Base-by-base conservation (phyloP, 2,797 vertebrate genomes). In the Rhinella marina region DNA sequence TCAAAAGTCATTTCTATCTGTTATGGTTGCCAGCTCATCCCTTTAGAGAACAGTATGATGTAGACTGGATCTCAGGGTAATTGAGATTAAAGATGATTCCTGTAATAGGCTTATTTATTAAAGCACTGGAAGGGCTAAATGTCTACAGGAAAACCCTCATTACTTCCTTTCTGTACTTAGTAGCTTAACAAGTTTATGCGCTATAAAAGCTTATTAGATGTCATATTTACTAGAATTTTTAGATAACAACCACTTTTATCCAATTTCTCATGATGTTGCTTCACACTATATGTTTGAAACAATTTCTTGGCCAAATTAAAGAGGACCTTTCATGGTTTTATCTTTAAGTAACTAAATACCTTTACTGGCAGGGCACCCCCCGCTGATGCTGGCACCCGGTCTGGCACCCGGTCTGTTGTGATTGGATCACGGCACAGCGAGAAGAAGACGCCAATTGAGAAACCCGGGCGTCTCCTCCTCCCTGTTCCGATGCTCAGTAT, bases 1-100 rank as follows among this genome's bases (percentile, higher is more conserved):
- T 76, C 9, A 50, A 52, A 29, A 72, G 48, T n/a, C 3, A 52
- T 52, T 76, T 76, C 10, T 76, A 9, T 73, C 8, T 16, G 48
- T 12, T 52, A 52, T 76, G 73, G 48, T 52, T 23, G 48, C 21
- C 48, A 16, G 4, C 73, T 52, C 41, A 25, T 76, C 73, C 41
- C 48, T 76, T 52, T 50, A 50, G n/a, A 75, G 72, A 75, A 48
- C 70, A 48, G 32, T 73, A 17, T 29, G 68, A 70, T 29, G 27
- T 70, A 19, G 14, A 70, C 27, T 23, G 32, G 32, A 50, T 75
- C 32, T 50, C 32, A 48, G 72, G 32, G 72, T 75, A 75, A 75
- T 75, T 75, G 50, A n/a, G 52, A 79, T 79, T 79, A 59, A 59
- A 79, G 56, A 79, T 57, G 19, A 75, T 50, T 75, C 12, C 72